Base-by-base conservation (phyloP, 2,113 vertebrate genomes). In the Poecile atricapillus region DNA sequence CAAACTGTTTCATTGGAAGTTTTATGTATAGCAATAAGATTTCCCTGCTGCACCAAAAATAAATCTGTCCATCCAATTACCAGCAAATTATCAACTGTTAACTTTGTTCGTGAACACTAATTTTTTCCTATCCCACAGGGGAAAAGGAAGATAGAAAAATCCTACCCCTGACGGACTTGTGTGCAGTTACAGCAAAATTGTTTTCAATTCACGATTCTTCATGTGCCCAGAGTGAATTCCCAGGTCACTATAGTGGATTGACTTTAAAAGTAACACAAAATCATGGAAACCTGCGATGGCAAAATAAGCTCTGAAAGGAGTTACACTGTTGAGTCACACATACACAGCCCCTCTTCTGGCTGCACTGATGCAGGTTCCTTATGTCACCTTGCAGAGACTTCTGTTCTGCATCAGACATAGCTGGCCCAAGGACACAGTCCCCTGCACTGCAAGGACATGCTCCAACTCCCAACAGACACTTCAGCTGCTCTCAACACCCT, bases 61-160 rank as follows among this genome's bases (percentile, higher is more conserved):
- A 97, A 96, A 94, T 64, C 84, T 88, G 90, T 94, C 94, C 63
- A 93, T 93, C 90, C 90, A 97, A 94, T 96, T 97, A 97, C 76
- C 59, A 94, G 78, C 59, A 93, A 94, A 96, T 97, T 96, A 96
- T 95, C 77, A 89, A 84, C 82, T 0, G 6, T 85, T 96, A 96
- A 82, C 73, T 96, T 97, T 69, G 74, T 96, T 89, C 95, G 80
- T 9, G 30, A 94, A 75, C 41, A 50, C 59, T 47, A 69, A 43
- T 90, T 91, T 91, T 67, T 59, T 50, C 53, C 24, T 88, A 9
- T 58, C 41, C 60, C 59, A 84, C 12, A 37, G 31, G 58, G 37
- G 4, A 10, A 86, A 87, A 87, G 25, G 5, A 69, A 81, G 25
- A 33, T 63, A 80, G 80, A 77, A 79, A 90, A 94, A 77, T 55